These are phyloP conservation scores for Trilocha varians DNA, from an alignment of 2,888 invertebrate species.

Conservation along the genomic window DNA sequence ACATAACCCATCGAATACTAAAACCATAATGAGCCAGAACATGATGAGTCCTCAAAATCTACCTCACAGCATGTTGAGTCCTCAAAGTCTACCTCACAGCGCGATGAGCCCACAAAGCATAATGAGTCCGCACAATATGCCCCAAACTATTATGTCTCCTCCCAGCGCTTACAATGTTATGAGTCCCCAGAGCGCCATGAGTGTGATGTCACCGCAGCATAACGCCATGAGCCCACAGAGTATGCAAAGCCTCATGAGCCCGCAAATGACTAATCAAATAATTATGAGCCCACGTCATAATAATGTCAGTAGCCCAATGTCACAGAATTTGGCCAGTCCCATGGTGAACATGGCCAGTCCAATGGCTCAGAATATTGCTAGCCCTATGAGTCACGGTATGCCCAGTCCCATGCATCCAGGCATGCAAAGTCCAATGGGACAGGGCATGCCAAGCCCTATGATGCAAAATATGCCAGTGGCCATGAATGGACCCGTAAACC, in stretches of 20 bases:
- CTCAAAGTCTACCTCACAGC: conserved; percentile 60
- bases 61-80: conserved; percentile 59
- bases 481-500: conserved; percentile 46
- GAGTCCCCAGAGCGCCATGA: conserved; percentile 66
- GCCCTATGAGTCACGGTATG: conserved; percentile 61
- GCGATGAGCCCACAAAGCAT: conserved; percentile 64
- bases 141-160: conserved; percentile 58
- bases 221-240: conserved; percentile 66
- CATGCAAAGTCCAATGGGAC: conserved; percentile 57
- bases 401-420: conserved; percentile 62
- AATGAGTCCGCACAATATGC: conserved; percentile 54
- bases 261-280: conserved; percentile 61
- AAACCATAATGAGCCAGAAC: conserved; percentile 53
- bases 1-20: conserved; percentile 46
- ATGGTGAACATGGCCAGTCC: conserved; percentile 50
- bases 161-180: conserved; percentile 59
- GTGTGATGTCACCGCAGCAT: conserved; percentile 65
- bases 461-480: conserved; percentile 55
- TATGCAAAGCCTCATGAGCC: conserved; percentile 61
- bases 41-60: conserved; percentile 56
- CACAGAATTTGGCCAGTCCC: conserved; percentile 51
- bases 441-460: conserved; percentile 57
- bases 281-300: conserved; percentile 62
- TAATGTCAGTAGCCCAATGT: conserved; percentile 44
- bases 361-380: conserved; percentile 41